Evolutionary conservation across 1,140 invertebrate genomes (phyloP), one percentile per base, ranked within the genome.

Genomic region (Cardiocondyla obscurior): DNA sequence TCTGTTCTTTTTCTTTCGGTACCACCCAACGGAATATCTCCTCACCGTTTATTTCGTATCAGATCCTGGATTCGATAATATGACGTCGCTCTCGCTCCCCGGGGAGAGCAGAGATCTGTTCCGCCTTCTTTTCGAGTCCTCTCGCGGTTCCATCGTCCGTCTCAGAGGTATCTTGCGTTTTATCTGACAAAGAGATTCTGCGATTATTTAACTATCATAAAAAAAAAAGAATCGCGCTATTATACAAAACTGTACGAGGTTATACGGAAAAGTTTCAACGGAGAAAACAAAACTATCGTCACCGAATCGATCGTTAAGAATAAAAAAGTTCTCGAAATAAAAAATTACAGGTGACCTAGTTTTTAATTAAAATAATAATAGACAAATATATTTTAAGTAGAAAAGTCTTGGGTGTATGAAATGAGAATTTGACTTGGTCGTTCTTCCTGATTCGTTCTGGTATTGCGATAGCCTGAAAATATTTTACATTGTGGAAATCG

Each of bases 31-130:
- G 67, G 62, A 86, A 69, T 81, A 51, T 89, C 69, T 82, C 60
- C 44, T 30, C 49, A 82, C 81, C 84, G 82, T 89, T 86, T 89
- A 86, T 89, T 85, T 79, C 87, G 82, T 89, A 89, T 89, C 88
- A 86, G 82, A 89, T 88, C 70, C 81, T 57, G 86, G 60, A 88
- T 89, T 67, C 70, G 16, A 55, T 85, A 73, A 60, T 89, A 87
- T 83, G 85, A 89, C 73, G 82, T 86, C 60, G 73, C 65, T 88
- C 85, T 67, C 82, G 72, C 39, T 89, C 87, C 73, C 67, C 4
- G 25, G 39, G 84, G 77, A n/a, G 76, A 86, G 64, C 70, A 58
- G 42, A 70, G 53, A 46, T 51, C 55, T 55, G 74, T 76, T 87
- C 70, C 69, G 74, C 39, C 76, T 88, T 58, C 72, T 69, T 85